phyloP scores from a whole-genome alignment of 2,797 vertebrate genomes.

The Melanotaenia maccullochi region DNA sequence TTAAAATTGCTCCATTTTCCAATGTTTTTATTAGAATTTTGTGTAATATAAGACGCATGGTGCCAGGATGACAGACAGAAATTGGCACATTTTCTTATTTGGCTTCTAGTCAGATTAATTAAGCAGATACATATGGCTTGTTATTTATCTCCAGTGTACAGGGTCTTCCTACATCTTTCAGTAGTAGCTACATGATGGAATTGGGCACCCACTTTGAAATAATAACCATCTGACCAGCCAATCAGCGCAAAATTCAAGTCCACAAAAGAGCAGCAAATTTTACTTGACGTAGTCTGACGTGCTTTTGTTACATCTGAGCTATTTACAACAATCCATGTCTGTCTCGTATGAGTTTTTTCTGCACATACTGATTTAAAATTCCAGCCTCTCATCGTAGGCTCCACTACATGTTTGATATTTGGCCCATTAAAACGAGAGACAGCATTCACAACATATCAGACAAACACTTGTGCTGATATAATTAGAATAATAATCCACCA shows the following conservation, averaged over 20 bases:
- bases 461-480: conserved; percentile 77
- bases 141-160: conserved; percentile 43
- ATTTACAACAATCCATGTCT: conserved; percentile 61
- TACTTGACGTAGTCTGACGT: conserved; percentile 59
- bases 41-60: not conserved
- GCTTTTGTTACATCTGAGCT: conserved; percentile 56
- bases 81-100: conserved; percentile 9
- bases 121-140: conserved; percentile 20
- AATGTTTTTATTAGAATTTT: conserved; percentile 2
- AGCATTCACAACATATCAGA: conserved; percentile 69
- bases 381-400: conserved; percentile 41
- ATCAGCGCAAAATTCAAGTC: conserved; percentile 62
- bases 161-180: conserved; percentile 34
- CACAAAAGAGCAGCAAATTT: conserved; percentile 75
- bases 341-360: conserved; percentile 25
- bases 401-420: conserved; percentile 57
- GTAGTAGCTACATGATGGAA: conserved; percentile 61
- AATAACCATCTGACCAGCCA: conserved; percentile 27
- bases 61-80: conserved; percentile 11
- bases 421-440: conserved; percentile 63
- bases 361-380: conserved; percentile 36
- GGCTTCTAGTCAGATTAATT: conserved; percentile 5
- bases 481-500: conserved; percentile 72
- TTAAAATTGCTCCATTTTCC: conserved; percentile 11
- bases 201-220: conserved; percentile 32